phyloP scores from a whole-genome alignment of 2,797 vertebrate genomes.

The Salmo trutta region DNA sequence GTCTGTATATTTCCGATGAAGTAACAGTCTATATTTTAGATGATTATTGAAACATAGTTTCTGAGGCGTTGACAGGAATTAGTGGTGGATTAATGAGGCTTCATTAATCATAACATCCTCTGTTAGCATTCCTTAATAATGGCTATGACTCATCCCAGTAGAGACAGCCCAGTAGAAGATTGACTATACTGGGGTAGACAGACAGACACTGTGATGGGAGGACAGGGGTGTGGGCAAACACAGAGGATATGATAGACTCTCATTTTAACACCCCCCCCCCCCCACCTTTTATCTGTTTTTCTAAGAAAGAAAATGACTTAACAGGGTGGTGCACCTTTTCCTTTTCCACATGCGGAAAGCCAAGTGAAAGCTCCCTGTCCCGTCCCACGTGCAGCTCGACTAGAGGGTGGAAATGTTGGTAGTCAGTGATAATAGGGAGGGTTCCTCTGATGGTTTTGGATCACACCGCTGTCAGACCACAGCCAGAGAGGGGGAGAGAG shows the following conservation, averaged over 20 bases:
- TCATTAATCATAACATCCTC: conserved; percentile 16
- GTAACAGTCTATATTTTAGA: conserved; percentile 1
- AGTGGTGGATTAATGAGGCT: conserved; percentile 32
- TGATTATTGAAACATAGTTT: conserved; percentile 24
- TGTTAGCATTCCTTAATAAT: conserved; percentile 38
- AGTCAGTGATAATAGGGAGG: conserved; percentile 45
- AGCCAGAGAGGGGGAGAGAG: conserved; percentile 22
- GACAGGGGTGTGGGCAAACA: conserved; percentile 16
- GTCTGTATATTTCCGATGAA: not conserved
- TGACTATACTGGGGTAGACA: not conserved
- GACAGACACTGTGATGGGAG: conserved; percentile 3
- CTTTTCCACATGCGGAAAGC: conserved; percentile 32
- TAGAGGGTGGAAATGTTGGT: conserved; percentile 24
- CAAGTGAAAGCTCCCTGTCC: conserved; percentile 25
- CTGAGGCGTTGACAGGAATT: conserved; percentile 28
- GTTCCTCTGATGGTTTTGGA: conserved; percentile 29
- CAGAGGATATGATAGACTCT: not conserved
- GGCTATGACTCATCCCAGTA: conserved; percentile 21
- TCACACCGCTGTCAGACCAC: conserved; percentile 24
- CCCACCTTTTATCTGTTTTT: not conserved
- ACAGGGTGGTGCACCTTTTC: conserved; percentile 45
- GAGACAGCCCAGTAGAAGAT: not conserved
- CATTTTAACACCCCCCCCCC: not conserved
- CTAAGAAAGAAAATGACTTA: not conserved
- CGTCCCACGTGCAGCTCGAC: not conserved